Conservation (phyloP, 2,113 vertebrate species). For the Epinephelus cyanopodus region DNA sequence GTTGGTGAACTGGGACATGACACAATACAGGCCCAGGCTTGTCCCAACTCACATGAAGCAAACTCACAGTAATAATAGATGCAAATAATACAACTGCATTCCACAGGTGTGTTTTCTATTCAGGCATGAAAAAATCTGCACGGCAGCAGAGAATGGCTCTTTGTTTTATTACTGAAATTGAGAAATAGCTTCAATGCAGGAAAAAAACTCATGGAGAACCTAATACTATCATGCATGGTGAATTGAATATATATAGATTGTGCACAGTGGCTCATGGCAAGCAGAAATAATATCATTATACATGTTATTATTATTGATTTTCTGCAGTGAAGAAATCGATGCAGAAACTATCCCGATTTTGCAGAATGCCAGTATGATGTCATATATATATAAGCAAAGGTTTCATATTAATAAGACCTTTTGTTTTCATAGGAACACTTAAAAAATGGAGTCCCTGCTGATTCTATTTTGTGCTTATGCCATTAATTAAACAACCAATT, state of each 20-base stretch:
- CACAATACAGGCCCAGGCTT: constrained; percentile 57
- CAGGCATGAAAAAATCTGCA: constrained; percentile 18
- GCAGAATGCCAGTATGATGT: not conserved
- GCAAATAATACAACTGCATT: constrained; percentile 37
- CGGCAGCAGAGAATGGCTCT: not conserved
- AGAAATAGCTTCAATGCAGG: constrained; percentile 1
- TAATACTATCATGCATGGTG: not conserved
- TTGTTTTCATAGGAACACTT: not conserved
- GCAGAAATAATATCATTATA: not conserved
- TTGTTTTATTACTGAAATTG: not conserved
- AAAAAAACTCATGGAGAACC: not conserved
- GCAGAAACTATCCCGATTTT: not conserved
- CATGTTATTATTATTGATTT: constrained; percentile 8
- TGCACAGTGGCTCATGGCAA: not conserved
- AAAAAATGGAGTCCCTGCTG: not conserved
- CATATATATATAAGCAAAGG: not conserved
- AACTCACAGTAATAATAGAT: constrained; percentile 38
- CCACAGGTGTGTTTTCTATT: constrained; percentile 37
- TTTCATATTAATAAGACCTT: constrained; percentile 1
- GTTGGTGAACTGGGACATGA: constrained; percentile 45
- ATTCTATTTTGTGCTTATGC: not conserved
- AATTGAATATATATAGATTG: not conserved
- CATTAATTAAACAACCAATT: not conserved
- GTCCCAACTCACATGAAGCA: constrained; percentile 10
- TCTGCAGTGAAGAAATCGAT: not conserved